Conservation (phyloP, 2,113 vertebrate species). For the Bothrops jararaca region DNA sequence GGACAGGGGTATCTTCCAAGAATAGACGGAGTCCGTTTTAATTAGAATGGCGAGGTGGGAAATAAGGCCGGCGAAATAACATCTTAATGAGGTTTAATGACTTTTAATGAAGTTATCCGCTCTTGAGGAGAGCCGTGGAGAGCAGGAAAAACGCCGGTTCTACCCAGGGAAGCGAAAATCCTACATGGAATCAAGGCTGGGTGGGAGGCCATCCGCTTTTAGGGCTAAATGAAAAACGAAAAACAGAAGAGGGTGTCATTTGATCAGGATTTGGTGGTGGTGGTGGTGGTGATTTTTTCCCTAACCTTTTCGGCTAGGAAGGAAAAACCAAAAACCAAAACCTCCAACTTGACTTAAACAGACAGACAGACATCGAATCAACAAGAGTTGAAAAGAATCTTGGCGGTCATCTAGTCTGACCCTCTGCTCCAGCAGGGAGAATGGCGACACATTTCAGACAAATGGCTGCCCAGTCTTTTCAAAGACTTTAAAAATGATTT, state of each 20-base stretch:
- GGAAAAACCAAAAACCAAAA: no score
- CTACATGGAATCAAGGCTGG: constrained; percentile 7
- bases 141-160: constrained; percentile 52
- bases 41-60: constrained; percentile 75
- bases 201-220: not conserved
- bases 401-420: no score
- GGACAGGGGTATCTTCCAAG: constrained; percentile 62
- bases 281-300: no score
- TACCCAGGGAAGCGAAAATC: constrained; percentile 67
- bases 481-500: no score
- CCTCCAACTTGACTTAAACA: no score
- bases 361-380: no score
- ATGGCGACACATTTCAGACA: no score
- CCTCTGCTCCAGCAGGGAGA: no score
- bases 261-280: not conserved
- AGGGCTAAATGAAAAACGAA: not conserved
- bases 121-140: constrained; percentile 76
- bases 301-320: no score
- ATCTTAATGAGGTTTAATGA: constrained; percentile 85
- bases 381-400: no score
- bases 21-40: constrained; percentile 68
- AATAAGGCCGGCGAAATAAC: constrained; percentile 74
- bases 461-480: no score
- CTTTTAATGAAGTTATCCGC: constrained; percentile 84
- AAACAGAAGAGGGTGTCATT: not conserved